These are phyloP conservation scores for Motacilla alba DNA, from an alignment of 2,113 vertebrate species.

Conservation along the genomic window DNA sequence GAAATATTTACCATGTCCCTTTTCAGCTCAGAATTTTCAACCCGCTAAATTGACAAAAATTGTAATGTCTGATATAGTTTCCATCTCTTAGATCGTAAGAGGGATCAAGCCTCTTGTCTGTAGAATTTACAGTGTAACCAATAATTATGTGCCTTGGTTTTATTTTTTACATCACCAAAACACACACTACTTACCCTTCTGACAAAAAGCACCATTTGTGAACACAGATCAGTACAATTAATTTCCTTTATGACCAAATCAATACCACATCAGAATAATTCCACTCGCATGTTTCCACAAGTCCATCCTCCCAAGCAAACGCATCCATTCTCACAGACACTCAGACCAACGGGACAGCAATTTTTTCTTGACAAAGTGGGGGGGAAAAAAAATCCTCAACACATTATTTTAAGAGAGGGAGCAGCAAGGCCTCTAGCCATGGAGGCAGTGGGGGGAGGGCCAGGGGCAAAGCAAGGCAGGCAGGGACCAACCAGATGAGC, in stretches of 20 bases:
- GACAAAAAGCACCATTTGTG: neutral
- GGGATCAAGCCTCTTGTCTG: neutral
- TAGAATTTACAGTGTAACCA: neutral
- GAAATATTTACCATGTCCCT: neutral
- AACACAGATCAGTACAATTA: neutral
- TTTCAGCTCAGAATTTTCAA: neutral
- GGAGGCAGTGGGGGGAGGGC: rapidly evolving
- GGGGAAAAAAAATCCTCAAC: rapidly evolving
- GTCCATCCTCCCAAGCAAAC: neutral
- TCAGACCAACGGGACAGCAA: neutral
- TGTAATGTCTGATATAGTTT: neutral
- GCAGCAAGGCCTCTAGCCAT: neutral
- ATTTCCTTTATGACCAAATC: neutral
- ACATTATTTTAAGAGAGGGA: no score
- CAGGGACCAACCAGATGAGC: neutral
- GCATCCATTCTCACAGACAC: neutral
- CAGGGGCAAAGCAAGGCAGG: neutral
- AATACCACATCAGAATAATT: neutral
- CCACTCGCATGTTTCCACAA: neutral
- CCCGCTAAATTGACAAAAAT: neutral
- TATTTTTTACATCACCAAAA: neutral
- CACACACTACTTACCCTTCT: neutral
- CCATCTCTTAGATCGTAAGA: neutral
- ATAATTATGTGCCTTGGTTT: neutral
- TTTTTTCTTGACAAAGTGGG: neutral